These are phyloP conservation scores for Bubo blakistoni DNA, from an alignment of 2,113 vertebrate genomes.

Conservation along the genomic window DNA sequence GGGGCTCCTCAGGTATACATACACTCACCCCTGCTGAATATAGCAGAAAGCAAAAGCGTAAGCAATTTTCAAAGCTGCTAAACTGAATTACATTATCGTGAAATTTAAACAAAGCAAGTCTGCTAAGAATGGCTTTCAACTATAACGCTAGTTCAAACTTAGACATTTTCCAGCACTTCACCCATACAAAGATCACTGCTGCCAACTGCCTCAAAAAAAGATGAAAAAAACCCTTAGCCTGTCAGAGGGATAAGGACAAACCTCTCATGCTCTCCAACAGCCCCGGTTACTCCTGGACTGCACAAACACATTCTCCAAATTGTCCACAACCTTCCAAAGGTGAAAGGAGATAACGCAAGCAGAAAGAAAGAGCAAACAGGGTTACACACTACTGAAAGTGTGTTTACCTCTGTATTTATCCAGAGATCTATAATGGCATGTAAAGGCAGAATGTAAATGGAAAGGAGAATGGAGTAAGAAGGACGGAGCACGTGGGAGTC, in stretches of 20 bases:
- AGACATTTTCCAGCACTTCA: not conserved
- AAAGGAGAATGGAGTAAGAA: not conserved
- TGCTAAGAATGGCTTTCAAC: not conserved
- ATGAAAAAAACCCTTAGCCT: not conserved
- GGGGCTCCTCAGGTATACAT: not conserved
- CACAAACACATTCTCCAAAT: not conserved
- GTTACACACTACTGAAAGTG: not conserved
- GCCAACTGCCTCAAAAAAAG: not conserved
- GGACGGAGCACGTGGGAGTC: not conserved
- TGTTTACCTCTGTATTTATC: not conserved
- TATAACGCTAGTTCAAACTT: not conserved
- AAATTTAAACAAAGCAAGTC: not conserved
- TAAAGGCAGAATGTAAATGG: not conserved
- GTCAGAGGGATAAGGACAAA: not conserved
- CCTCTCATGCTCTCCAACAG: not conserved
- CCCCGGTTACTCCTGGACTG: not conserved
- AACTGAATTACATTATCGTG: not conserved
- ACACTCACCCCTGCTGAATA: not conserved
- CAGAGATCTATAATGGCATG: not conserved
- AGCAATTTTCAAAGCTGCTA: not conserved
- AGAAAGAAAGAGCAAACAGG: not conserved
- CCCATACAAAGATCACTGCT: not conserved
- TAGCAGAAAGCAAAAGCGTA: not conserved
- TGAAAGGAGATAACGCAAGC: not conserved
- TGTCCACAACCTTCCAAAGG: not conserved